Conservation (phyloP, 2,113 vertebrate genomes). For the Gadus chalcogrammus region DNA sequence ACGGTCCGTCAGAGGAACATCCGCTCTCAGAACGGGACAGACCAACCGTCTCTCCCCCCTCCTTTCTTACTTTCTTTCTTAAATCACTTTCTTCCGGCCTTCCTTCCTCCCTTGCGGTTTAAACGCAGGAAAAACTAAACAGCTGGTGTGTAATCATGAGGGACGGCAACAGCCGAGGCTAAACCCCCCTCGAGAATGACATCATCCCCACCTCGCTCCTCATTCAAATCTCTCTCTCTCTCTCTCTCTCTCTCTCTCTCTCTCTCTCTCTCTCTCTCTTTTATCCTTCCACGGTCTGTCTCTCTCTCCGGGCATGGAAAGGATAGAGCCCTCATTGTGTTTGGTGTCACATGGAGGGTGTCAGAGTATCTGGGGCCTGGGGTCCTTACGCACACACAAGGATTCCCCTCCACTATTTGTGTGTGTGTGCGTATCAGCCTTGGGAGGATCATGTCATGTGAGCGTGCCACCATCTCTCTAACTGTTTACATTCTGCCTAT, state of each 20-base stretch:
- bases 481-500: too few relatives aligned
- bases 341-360: background rate
- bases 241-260: too few relatives aligned
- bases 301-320: background rate
- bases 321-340: constrained; percentile 1
- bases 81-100: background rate
- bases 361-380: background rate
- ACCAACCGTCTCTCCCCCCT: background rate
- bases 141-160: background rate
- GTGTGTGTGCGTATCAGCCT: too few relatives aligned
- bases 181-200: background rate
- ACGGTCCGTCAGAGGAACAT: background rate
- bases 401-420: background rate
- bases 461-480: too few relatives aligned
- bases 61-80: too few relatives aligned
- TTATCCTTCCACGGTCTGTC: background rate
- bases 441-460: too few relatives aligned
- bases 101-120: background rate
- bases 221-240: too few relatives aligned
- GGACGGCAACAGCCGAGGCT: background rate
- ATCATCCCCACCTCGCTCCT: background rate
- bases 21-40: background rate
- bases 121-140: background rate
- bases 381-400: background rate
- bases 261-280: background rate